Evolutionary conservation across 2,888 invertebrate genomes (phyloP).

Genomic region (Girardia tigrina): DNA sequence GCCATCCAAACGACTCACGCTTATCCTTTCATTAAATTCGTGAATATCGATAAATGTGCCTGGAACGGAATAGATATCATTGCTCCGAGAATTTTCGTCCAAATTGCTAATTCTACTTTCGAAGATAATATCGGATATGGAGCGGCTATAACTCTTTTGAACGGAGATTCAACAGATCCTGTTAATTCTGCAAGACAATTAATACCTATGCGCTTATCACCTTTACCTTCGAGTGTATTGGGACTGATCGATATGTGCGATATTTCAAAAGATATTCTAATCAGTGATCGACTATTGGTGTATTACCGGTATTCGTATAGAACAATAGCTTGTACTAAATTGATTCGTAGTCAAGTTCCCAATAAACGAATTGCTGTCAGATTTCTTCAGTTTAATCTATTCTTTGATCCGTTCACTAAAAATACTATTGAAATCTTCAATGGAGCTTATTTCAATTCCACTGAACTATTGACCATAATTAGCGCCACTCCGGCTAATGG

Average conservation of each 20-base stretch:
- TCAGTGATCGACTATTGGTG: conserved; percentile 74
- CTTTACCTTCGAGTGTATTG: conserved; percentile 73
- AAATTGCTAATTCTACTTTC: conserved; percentile 52
- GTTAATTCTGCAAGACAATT: conserved; percentile 60
- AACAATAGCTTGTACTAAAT: conserved; percentile 90
- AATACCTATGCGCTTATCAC: conserved; percentile 35
- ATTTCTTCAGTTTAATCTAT: conserved; percentile 46
- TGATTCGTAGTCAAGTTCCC: conserved; percentile 70
- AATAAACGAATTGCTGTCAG: conserved; percentile 73
- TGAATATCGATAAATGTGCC: conserved; percentile 69
- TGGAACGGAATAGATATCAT: conserved; percentile 80
- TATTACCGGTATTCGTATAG: conserved; percentile 93
- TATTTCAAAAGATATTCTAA: conserved; percentile 72
- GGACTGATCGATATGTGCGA: conserved; percentile 91
- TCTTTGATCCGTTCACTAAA: conserved; percentile 53
- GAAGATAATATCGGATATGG: conserved; percentile 71
- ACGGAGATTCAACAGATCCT: conserved; percentile 67
- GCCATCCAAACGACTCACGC: conserved; percentile 74
- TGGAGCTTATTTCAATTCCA: conserved; percentile 76
- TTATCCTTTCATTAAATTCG: conserved; percentile 66
- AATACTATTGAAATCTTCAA: conserved; percentile 72
- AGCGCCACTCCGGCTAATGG: conserved; percentile 36
- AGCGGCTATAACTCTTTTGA: conserved; percentile 71
- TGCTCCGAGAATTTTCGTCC: conserved; percentile 65
- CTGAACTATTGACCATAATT: conserved; percentile 41